A percentile compares a stretch with the other conserved stretches of the same genome.
Conservation (phyloP, 2,797 vertebrate genomes). For the Sitta carolinensis region DNA sequence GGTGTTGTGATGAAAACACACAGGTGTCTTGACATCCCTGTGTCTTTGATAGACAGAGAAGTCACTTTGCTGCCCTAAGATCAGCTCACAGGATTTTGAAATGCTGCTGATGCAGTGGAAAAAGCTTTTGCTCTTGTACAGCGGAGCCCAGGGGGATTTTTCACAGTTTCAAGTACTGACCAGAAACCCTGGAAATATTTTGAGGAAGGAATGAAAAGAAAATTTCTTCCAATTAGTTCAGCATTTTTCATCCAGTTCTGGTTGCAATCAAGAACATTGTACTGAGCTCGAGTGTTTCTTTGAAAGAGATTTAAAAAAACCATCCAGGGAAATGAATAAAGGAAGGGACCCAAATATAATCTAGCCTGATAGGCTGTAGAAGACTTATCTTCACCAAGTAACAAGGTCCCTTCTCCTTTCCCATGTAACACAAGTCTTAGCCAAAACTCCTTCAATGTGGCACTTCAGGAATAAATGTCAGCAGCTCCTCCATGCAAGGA, state of each 20-base stretch:
- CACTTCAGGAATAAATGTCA: constrained; percentile 12
- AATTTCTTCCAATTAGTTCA: constrained; percentile 44
- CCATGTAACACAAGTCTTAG: not conserved
- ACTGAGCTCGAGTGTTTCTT: not conserved
- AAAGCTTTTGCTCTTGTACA: not conserved
- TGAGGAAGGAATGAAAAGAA: constrained; percentile 25
- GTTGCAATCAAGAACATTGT: constrained; percentile 47
- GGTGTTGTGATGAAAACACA: not conserved
- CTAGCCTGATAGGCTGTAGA: not conserved
- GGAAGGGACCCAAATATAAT: constrained; percentile 28
- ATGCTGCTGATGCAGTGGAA: constrained; percentile 6
- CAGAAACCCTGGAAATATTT: constrained; percentile 37
- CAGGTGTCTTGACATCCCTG: not conserved
- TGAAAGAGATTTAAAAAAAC: not conserved
- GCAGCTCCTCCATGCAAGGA: not conserved
- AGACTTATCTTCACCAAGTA: not conserved
- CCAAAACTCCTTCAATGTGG: not conserved
- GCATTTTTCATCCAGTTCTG: constrained; percentile 36
- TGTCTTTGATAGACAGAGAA: not conserved
- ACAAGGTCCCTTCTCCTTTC: not conserved
- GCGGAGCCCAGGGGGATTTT: not conserved
- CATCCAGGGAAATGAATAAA: constrained; percentile 20
- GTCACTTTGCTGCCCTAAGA: not conserved
- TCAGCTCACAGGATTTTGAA: not conserved
- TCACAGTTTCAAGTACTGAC: constrained; percentile 17